Conservation (phyloP, 2,888 invertebrate genomes). For the Syrphus vitripennis region DNA sequence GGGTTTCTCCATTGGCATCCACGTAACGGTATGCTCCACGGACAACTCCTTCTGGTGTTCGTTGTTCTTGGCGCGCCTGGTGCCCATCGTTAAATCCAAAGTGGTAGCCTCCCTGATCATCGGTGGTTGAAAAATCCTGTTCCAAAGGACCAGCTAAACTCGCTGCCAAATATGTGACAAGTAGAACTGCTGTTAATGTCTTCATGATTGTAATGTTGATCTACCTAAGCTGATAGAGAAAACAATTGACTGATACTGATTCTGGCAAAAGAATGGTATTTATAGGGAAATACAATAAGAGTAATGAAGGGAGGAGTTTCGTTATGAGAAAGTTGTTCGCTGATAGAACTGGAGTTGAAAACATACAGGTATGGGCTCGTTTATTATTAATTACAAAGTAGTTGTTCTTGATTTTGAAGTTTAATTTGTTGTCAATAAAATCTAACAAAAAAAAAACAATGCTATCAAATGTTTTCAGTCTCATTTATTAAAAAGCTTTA, state of each 20-base stretch:
- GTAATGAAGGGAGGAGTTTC: no score
- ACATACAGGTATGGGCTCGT: no score
- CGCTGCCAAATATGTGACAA: not conserved
- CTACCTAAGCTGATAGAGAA: not conserved
- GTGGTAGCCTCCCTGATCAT: constrained; percentile 27
- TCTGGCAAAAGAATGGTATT: not conserved
- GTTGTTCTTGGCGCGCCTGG: constrained; percentile 20
- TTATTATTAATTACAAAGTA: no score
- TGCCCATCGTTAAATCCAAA: constrained; percentile 36
- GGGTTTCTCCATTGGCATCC: constrained; percentile 75
- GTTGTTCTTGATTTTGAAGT: no score
- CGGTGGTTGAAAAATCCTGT: not conserved
- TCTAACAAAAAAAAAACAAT: no score
- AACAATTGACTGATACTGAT: not conserved
- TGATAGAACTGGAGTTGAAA: no score
- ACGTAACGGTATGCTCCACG: constrained; percentile 77
- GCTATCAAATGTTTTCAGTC: no score
- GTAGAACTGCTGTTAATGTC: not conserved
- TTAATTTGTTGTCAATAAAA: no score
- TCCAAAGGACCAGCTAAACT: not conserved
- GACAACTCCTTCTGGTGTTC: constrained; percentile 72
- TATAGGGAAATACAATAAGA: no score
- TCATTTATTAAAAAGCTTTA: no score
- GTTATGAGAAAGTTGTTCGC: no score
- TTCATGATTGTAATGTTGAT: not conserved